Evolutionary conservation across 2,888 invertebrate species (phyloP).

Genomic region (Pseudococcus jackbeardsleyi): DNA sequence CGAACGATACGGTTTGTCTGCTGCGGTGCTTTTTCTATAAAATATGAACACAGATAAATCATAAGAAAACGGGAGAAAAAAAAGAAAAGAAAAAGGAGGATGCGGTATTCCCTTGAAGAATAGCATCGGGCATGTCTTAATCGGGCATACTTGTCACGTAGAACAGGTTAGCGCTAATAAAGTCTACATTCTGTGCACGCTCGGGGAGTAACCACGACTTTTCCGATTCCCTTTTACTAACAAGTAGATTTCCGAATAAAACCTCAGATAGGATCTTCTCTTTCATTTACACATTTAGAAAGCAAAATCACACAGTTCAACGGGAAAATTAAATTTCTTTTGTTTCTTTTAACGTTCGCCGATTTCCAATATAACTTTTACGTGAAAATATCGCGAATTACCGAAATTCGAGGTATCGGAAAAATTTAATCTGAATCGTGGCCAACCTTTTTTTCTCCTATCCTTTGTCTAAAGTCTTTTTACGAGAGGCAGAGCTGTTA

Average conservation of each 20-base stretch:
- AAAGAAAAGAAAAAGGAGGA: slow-evolving; percentile 39
- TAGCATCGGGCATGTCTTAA: slow-evolving; percentile 51
- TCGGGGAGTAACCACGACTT: slow-evolving; percentile 62
- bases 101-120: slow-evolving; percentile 56
- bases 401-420: slow-evolving; percentile 25
- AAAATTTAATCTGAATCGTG: slow-evolving; percentile 43
- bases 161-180: slow-evolving; percentile 65
- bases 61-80: slow-evolving; percentile 35
- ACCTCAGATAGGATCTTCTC: slow-evolving; percentile 54
- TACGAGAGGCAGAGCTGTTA: neutral
- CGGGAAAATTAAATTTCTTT: slow-evolving; percentile 54
- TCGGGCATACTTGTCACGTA: slow-evolving; percentile 60
- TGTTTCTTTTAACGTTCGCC: slow-evolving; percentile 42
- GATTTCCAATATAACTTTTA: slow-evolving; percentile 51
- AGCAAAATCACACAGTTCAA: slow-evolving; percentile 45
- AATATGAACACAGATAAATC: slow-evolving; percentile 61
- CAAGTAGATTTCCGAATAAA: slow-evolving; percentile 51
- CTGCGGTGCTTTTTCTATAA: slow-evolving; percentile 56
- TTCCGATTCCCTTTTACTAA: slow-evolving; percentile 61
- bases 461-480: neutral
- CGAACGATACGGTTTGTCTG: slow-evolving; percentile 46
- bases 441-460: neutral
- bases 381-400: slow-evolving; percentile 52
- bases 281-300: slow-evolving; percentile 53
- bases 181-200: slow-evolving; percentile 63